phyloP scores from a whole-genome alignment of 2,797 vertebrate genomes.

The Phoxinus dragarum region DNA sequence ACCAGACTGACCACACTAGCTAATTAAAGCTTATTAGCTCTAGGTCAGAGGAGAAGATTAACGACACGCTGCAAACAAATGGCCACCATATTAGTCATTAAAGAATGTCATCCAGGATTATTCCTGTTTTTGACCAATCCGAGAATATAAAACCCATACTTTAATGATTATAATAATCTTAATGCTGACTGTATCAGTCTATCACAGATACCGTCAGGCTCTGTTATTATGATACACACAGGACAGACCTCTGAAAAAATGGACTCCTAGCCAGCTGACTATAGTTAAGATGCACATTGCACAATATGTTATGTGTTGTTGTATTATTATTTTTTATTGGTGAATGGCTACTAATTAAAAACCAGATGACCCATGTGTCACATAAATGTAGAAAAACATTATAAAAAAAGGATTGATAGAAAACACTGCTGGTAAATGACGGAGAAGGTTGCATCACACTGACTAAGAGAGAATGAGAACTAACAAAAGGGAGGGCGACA shows the following conservation, averaged over 20 bases:
- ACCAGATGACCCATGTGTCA: slow-evolving; percentile 8
- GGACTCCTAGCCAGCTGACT: not conserved
- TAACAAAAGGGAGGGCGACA: not conserved
- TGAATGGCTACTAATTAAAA: not conserved
- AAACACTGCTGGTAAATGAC: not conserved
- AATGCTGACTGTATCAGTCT: slow-evolving; percentile 25
- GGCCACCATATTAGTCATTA: slow-evolving; percentile 55
- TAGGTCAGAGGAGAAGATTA: slow-evolving; percentile 22
- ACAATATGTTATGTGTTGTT: not conserved
- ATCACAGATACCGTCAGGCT: not conserved
- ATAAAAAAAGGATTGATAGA: not conserved
- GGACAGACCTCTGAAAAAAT: not conserved
- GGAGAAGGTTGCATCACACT: not conserved
- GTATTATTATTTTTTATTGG: not conserved
- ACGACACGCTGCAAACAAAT: slow-evolving; percentile 39
- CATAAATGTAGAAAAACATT: not conserved
- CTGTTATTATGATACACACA: slow-evolving; percentile 28
- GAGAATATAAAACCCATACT: slow-evolving; percentile 21
- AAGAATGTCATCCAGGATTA: slow-evolving; percentile 60
- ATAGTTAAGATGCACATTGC: not conserved
- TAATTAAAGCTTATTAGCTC: slow-evolving; percentile 52
- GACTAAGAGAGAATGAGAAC: not conserved
- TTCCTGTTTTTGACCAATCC: slow-evolving; percentile 50
- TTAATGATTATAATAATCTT: slow-evolving; percentile 18
- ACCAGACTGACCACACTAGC: slow-evolving; percentile 8